Evolutionary conservation across 2,113 vertebrate species (phyloP), one percentile per base, ranked within the genome.

Genomic region (Aldabrachelys gigantea): DNA sequence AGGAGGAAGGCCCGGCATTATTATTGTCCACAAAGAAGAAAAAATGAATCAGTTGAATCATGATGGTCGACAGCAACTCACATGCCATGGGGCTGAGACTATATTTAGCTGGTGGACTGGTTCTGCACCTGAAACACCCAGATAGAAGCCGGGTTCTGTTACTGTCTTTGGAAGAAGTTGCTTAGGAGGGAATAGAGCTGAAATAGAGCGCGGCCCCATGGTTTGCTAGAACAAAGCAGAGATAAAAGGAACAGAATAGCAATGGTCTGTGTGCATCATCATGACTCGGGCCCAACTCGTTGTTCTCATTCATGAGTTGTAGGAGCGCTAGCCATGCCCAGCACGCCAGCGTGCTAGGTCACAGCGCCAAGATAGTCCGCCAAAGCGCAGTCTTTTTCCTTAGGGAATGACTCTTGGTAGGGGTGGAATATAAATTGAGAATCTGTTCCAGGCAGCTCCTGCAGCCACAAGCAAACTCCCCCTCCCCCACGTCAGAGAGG

Each of bases 11-110:
- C 87, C 24, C 13, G 59, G 65, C 88, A 82, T 79, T 87, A n/a
- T 93, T 90, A 81, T 49, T 95, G 94, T 82, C 84, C 92, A 65
- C 75, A 89, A 95, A 97, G 29, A 75, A 92, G 92, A 59, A 93
- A 85, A 83, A 94, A 94, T 92, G 85, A n/a, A 54, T 91, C 65
- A 91, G 85, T 94, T 95, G 95, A 84, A n/a, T 91, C 19, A 3
- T 97, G 82, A 91, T 94, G 4, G 50, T 13, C 13, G 81, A 97
- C 65, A 87, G 90, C 49, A 38, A 93, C 96, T 91, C 93, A 54
- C 57, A 83, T 84, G 80, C 89, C 88, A 84, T 86, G 81, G 84
- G 80, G 50, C 27, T 41, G 83, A 83, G 27, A 14, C 82, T 93
- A 10, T 90, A 82, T 90, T 92, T 93, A 95, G 52, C 35, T 83